Evolutionary conservation across 2,888 invertebrate genomes (phyloP).

Genomic region (Chymomyza amoena): DNA sequence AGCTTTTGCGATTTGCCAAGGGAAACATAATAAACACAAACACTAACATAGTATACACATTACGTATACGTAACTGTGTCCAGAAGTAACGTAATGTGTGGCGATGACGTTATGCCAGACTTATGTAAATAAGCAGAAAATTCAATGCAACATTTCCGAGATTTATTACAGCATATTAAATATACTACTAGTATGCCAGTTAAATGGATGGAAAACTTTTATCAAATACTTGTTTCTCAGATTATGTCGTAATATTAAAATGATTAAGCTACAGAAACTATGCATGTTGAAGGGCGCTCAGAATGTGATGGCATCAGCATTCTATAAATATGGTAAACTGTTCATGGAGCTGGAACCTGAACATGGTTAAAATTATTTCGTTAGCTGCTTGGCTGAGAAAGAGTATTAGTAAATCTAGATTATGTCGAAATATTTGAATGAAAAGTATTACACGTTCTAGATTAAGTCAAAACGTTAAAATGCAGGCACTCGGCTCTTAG

Average conservation of each 20-base stretch:
- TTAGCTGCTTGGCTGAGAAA: neutral
- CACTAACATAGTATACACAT: conserved; percentile 19
- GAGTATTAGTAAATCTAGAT: neutral
- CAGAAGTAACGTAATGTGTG: neutral
- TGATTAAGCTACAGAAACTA: neutral
- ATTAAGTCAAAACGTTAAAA: too few relatives aligned
- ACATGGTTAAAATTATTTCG: neutral
- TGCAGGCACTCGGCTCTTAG: too few relatives aligned
- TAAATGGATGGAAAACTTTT: conserved; percentile 18
- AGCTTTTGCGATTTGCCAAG: conserved; percentile 4
- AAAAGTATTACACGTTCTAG: too few relatives aligned
- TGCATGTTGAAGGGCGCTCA: neutral
- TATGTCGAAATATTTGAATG: too few relatives aligned
- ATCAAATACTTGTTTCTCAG: neutral
- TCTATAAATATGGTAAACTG: neutral
- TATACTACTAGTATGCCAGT: conserved; percentile 12
- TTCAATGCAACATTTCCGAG: conserved; percentile 28
- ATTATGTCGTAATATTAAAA: neutral
- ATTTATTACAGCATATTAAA: conserved; percentile 48
- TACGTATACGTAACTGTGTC: neutral
- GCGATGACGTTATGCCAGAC: conserved; percentile 53
- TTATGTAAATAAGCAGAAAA: conserved; percentile 57
- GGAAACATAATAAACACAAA: conserved; percentile 21
- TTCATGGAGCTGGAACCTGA: neutral
- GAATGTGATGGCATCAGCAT: neutral